Evolutionary conservation across 2,888 invertebrate genomes (phyloP).

Genomic region (Pseudeuparius sepicola): DNA sequence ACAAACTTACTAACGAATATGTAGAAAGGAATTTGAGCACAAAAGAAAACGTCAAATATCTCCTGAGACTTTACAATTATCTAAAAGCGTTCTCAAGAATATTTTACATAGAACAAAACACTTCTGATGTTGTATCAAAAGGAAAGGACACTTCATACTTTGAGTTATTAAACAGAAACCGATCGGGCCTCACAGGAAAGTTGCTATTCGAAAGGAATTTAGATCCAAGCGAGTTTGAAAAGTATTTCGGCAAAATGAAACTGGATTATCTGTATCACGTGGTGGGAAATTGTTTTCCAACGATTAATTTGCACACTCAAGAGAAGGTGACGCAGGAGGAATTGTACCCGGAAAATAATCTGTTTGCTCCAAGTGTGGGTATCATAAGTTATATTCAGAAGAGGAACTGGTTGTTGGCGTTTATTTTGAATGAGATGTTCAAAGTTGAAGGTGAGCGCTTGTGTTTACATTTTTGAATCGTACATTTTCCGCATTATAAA

Average conservation of each 20-base stretch:
- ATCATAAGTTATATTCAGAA: slow-evolving; percentile 53
- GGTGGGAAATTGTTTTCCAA: slow-evolving; percentile 62
- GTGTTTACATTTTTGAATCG: too few species aligned
- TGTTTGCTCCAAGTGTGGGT: slow-evolving; percentile 41
- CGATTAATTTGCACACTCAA: slow-evolving; percentile 43
- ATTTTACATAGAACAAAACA: slow-evolving; percentile 33
- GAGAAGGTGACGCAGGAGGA: slow-evolving; percentile 44
- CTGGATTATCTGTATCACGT: slow-evolving; percentile 66
- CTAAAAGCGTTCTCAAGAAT: slow-evolving; percentile 47
- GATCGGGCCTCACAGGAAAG: slow-evolving; percentile 54
- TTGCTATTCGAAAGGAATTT: slow-evolving; percentile 58
- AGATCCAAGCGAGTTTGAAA: slow-evolving; percentile 58
- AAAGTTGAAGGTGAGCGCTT: slow-evolving; percentile 43
- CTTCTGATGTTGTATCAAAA: slow-evolving; percentile 31
- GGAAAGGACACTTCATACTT: slow-evolving; percentile 41
- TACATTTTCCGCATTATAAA: too few species aligned
- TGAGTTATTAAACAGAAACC: slow-evolving; percentile 43
- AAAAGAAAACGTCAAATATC: slow-evolving; percentile 32
- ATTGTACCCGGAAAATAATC: slow-evolving; percentile 34
- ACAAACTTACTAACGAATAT: slow-evolving; percentile 39
- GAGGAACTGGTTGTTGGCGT: slow-evolving; percentile 59
- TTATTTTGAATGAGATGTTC: slow-evolving; percentile 56
- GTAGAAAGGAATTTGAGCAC: slow-evolving; percentile 8
- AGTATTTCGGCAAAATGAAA: slow-evolving; percentile 56
- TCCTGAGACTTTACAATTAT: slow-evolving; percentile 48